phyloP scores from a whole-genome alignment of 2,888 invertebrate genomes.

The Geophilus truncorum region DNA sequence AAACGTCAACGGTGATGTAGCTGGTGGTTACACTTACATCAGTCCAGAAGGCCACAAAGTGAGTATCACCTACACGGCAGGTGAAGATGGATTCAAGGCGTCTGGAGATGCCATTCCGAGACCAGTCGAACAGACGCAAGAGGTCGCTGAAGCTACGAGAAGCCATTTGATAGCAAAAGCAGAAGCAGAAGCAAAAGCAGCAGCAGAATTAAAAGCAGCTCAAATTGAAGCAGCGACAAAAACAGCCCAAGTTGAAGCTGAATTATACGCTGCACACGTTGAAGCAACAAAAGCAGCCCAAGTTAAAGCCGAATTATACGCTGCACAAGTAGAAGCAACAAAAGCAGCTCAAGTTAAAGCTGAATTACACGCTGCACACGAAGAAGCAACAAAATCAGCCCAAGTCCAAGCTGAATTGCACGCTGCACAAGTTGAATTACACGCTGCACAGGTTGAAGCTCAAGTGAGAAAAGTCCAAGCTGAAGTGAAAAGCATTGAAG shows the following conservation, averaged over 20 bases:
- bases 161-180: neutral
- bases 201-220: neutral
- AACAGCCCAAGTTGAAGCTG: neutral
- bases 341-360: no score
- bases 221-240: neutral
- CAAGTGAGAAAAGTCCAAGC: neutral
- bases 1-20: constrained; percentile 60
- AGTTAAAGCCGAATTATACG: no score
- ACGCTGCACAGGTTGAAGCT: neutral
- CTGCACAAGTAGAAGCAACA: no score
- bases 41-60: constrained; percentile 58
- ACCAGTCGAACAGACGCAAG: constrained; percentile 7
- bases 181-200: constrained; percentile 23
- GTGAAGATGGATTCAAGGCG: constrained; percentile 48
- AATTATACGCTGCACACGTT: no score
- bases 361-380: no score
- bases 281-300: no score
- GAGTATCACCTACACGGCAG: constrained; percentile 58
- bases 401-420: no score
- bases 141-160: neutral
- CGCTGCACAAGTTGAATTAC: no score
- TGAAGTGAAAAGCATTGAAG: neutral
- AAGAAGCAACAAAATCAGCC: no score
- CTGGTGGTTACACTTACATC: constrained; percentile 65
- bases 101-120: constrained; percentile 37